Evolutionary conservation across 2,888 invertebrate genomes (phyloP).

Genomic region (Dinocampus coccinellae): DNA sequence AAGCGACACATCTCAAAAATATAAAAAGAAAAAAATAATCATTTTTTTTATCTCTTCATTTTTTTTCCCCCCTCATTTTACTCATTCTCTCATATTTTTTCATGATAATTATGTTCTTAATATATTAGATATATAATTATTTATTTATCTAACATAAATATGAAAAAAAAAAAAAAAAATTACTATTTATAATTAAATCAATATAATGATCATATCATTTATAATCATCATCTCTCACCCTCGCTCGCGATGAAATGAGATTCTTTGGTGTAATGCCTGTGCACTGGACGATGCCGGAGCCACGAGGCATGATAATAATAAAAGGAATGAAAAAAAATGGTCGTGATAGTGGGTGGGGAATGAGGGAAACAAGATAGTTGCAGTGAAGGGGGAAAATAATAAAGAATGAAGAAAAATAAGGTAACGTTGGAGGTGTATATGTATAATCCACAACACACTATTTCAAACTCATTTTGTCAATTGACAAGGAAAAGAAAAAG

Average conservation of each 20-base stretch:
- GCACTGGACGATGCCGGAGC: conserved; percentile 12
- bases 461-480: neutral
- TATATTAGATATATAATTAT: neutral
- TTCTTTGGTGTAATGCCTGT: conserved; percentile 10
- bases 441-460: neutral
- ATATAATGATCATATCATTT: neutral
- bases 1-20: neutral
- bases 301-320: conserved; percentile 16
- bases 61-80: neutral
- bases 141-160: neutral
- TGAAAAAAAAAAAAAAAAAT: no score
- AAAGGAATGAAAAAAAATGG: neutral
- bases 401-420: neutral
- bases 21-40: neutral
- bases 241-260: conserved; percentile 9
- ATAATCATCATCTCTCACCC: conserved; percentile 1
- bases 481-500: no score
- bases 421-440: neutral
- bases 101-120: neutral
- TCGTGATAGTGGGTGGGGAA: neutral
- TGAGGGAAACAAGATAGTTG: neutral
- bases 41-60: neutral
- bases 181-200: neutral
- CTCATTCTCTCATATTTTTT: neutral
- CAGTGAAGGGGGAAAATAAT: neutral